Percentiles rank a stretch among this genome's conserved stretches.
Conservation (phyloP, 2,797 vertebrate genomes). For the Tenualosa thibaudeaui region DNA sequence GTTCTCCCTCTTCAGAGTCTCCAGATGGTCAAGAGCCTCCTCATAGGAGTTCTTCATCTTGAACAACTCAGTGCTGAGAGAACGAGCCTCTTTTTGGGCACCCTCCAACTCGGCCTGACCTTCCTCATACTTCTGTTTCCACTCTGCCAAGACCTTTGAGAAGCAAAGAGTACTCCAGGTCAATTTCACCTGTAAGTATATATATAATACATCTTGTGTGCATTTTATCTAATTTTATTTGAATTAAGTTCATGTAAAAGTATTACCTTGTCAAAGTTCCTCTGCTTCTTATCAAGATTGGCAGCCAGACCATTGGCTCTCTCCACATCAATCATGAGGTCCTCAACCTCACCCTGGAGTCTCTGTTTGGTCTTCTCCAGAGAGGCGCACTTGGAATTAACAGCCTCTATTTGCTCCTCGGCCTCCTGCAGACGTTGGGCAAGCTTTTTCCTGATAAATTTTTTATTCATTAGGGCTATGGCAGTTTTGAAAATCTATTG, state of each 20-base stretch:
- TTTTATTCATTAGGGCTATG: not conserved
- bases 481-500: too few species aligned
- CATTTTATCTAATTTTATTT: too few species aligned
- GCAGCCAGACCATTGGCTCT: slow-evolving; percentile 70
- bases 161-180: too few species aligned
- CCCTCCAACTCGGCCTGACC: slow-evolving; percentile 83
- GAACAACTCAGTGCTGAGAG: slow-evolving; percentile 83
- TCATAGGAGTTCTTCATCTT: slow-evolving; percentile 89
- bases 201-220: too few species aligned
- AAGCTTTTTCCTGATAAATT: slow-evolving; percentile 78
- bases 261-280: slow-evolving; percentile 77
- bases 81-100: slow-evolving; percentile 80
- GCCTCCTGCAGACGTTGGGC: slow-evolving; percentile 84
- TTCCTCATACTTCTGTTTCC: slow-evolving; percentile 87
- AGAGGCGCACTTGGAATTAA: slow-evolving; percentile 78
- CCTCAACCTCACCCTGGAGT: slow-evolving; percentile 78
- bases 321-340: slow-evolving; percentile 79
- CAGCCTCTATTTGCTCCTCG: slow-evolving; percentile 78
- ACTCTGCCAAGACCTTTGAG: slow-evolving; percentile 74
- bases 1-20: slow-evolving; percentile 85
- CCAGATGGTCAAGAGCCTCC: slow-evolving; percentile 82
- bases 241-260: not conserved
- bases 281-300: slow-evolving; percentile 79
- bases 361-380: slow-evolving; percentile 81
- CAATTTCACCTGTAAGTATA: too few species aligned